Base-by-base conservation (phyloP, 2,797 vertebrate species). In the Pachyuromys duprasi region DNA sequence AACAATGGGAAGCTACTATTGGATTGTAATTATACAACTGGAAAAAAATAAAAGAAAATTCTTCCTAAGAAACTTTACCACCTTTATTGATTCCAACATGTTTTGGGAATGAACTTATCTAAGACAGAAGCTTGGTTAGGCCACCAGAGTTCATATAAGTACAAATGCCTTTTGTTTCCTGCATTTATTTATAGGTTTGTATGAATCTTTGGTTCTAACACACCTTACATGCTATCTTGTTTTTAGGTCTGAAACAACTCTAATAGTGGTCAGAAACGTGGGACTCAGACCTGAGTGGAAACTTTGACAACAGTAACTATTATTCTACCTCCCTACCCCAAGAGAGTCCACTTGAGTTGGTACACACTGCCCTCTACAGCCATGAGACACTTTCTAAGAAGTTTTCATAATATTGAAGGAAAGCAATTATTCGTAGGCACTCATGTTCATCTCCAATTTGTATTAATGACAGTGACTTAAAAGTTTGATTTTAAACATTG, bases 281-380 rank as follows among this genome's bases (percentile, higher is more conserved):
- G 8, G 33, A 79, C 31, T 87, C 63, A 84, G 88, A 91, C 33
- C 53, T 93, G 91, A 76, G 65, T 70, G 75, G 90, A 60, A 69
- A 63, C 13, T 18, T 31, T 2, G n/a, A 92, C 79, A 92, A 49
- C 0, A 84, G 5, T 65, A 91, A 67, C 78, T 70, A 36, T 2
- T 49, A 3, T 1, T 57, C 31, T 1, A 67, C 45, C n/a, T 83
- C 87, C n/a, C 72, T 49, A 67, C 39, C 22, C 9, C 36, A 96
- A n/a, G 49, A 92, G 74, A 76, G 65, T 67, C n/a, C 31, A 55
- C 49, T 95, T 92, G 49, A 90, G 80, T 67, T 96, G 83, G 86
- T 65, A 82, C 89, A 96, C 57, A 97, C 94, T 97, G 97, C 96
- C 97, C 97, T 94, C 97, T 97, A 90, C 90, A 97, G 97, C 76